phyloP scores from a whole-genome alignment of 2,888 invertebrate species.

The Melangyna quadrimaculata region DNA sequence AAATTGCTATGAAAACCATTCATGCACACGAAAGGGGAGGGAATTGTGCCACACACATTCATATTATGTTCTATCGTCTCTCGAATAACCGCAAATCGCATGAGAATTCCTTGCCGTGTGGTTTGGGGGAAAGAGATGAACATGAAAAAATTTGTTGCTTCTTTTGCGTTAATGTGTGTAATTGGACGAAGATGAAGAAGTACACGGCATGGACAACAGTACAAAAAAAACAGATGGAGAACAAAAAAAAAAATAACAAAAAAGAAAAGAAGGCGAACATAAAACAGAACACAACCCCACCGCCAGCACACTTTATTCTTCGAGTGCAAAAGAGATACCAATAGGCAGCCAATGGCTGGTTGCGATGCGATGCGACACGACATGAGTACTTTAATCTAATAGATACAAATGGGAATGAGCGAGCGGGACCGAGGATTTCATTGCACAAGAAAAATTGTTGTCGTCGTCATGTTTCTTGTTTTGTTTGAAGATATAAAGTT shows the following conservation, averaged over 20 bases:
- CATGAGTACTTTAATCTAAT: conserved; percentile 81
- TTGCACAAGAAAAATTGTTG: conserved; percentile 73
- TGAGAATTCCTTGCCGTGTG: conserved; percentile 38
- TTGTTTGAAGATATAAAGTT: conserved; percentile 62
- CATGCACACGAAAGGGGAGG: conserved; percentile 54
- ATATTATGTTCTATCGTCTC: conserved; percentile 6
- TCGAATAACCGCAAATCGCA: conserved; percentile 43
- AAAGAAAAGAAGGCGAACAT: conserved; percentile 67
- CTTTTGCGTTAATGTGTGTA: conserved; percentile 71
- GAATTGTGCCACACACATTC: conserved; percentile 48
- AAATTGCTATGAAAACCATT: conserved; percentile 38
- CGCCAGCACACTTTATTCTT: conserved; percentile 1
- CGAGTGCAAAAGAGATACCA: conserved; percentile 63
- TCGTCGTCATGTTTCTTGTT: conserved; percentile 73
- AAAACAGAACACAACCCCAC: conserved; percentile 70
- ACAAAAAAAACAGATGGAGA: conserved; percentile 38
- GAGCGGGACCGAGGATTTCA: conserved; percentile 76
- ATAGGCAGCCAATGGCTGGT: conserved; percentile 70
- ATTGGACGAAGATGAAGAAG: conserved; percentile 70
- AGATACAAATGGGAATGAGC: conserved; percentile 80
- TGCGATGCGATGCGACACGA: conserved; percentile 72
- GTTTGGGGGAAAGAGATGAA: conserved; percentile 71
- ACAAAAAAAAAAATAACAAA: conserved; percentile 45
- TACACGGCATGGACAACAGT: conserved; percentile 72
- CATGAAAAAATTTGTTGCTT: conserved; percentile 72